Percentiles rank a stretch among this genome's conserved stretches.
phyloP scores from a whole-genome alignment of 2,888 invertebrate species.

The Noctua fimbriata region DNA sequence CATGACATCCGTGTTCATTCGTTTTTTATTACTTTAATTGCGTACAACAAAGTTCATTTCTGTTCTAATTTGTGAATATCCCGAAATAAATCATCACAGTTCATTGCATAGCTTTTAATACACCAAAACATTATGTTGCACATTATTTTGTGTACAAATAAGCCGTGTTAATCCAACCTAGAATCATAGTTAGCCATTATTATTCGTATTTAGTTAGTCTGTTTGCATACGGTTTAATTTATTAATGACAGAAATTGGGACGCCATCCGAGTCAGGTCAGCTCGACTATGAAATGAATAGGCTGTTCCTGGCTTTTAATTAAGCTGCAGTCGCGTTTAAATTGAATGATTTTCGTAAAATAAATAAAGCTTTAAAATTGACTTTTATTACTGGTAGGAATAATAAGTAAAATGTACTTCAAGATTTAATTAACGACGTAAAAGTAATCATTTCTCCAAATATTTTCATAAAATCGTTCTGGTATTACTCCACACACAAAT shows the following conservation, averaged over 20 bases:
- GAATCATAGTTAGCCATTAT: slow-evolving; percentile 24
- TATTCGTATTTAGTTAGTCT: slow-evolving; percentile 46
- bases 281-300: slow-evolving; percentile 43
- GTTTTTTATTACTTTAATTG: neutral
- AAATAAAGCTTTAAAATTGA: slow-evolving; percentile 21
- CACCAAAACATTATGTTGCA: slow-evolving; percentile 12
- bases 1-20: neutral
- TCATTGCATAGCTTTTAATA: neutral
- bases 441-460: slow-evolving; percentile 28
- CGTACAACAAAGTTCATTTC: neutral
- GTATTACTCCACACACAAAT: slow-evolving; percentile 17
- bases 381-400: slow-evolving; percentile 2
- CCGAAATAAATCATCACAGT: neutral
- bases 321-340: slow-evolving; percentile 12
- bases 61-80: neutral
- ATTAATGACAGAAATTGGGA: slow-evolving; percentile 50
- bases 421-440: slow-evolving; percentile 26
- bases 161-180: slow-evolving; percentile 9
- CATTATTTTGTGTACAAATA: slow-evolving; percentile 16
- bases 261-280: slow-evolving; percentile 26
- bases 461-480: slow-evolving; percentile 26
- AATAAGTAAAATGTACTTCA: neutral
- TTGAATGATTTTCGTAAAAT: slow-evolving; percentile 10
- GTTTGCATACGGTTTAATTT: slow-evolving; percentile 51
- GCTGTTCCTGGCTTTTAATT: slow-evolving; percentile 30